phyloP scores from a whole-genome alignment of 2,797 vertebrate genomes.

The Emys orbicularis region DNA sequence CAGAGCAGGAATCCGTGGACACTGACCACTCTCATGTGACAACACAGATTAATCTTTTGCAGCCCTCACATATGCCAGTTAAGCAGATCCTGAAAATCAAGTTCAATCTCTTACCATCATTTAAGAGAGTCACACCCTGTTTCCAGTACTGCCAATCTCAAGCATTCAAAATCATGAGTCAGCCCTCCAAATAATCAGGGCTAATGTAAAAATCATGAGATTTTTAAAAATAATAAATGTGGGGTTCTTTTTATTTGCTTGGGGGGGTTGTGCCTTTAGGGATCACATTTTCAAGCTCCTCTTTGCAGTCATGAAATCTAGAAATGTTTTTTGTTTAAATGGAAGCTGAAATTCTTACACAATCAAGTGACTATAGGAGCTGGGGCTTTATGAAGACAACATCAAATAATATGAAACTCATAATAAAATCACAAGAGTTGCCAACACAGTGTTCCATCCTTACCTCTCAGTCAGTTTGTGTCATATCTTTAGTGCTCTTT shows the following conservation, averaged over 20 bases:
- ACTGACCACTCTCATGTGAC: background rate
- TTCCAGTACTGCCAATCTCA: background rate
- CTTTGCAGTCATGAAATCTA: background rate
- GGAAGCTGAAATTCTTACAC: background rate
- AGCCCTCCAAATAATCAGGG: background rate
- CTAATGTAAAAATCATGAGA: background rate
- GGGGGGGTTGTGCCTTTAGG: background rate
- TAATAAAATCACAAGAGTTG: background rate
- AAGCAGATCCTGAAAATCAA: background rate
- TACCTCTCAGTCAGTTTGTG: background rate
- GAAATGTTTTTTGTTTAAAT: background rate
- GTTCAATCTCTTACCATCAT: background rate
- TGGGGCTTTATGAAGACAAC: background rate
- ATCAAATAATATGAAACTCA: background rate
- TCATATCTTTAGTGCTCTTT: background rate
- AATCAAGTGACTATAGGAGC: background rate
- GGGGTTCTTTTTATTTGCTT: background rate
- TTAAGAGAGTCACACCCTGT: background rate
- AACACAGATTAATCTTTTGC: background rate
- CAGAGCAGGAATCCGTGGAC: background rate
- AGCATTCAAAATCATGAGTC: background rate
- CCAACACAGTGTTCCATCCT: background rate
- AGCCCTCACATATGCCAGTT: background rate
- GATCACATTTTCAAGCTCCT: background rate
- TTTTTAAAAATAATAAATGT: background rate